Conservation (phyloP, 2,888 invertebrate genomes). For the Hydrotaea diabolus region DNA sequence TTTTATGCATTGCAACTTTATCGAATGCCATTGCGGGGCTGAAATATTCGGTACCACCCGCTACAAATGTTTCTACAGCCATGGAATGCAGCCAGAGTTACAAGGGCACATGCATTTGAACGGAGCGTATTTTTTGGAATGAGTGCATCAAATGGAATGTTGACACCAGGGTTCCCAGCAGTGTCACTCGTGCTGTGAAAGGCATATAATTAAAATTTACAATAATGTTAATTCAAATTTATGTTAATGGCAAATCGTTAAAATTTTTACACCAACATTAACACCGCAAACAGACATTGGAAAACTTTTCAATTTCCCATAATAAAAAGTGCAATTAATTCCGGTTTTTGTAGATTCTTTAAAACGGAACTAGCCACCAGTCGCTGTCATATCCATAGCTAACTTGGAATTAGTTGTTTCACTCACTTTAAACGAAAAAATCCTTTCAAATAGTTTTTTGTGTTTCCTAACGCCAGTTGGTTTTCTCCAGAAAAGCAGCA, state of each 20-base stretch:
- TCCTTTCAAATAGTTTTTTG: slow-evolving; percentile 17
- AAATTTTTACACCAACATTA: slow-evolving; percentile 31
- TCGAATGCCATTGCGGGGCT: slow-evolving; percentile 7
- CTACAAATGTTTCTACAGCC: neutral
- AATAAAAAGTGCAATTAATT: neutral
- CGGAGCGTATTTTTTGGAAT: neutral
- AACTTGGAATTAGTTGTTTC: neutral
- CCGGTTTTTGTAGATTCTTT: neutral
- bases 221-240: slow-evolving; percentile 61
- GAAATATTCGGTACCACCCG: neutral
- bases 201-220: slow-evolving; percentile 47
- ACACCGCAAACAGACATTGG: neutral
- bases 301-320: neutral
- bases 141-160: slow-evolving; percentile 22
- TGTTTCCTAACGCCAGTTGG: neutral
- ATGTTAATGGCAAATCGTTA: slow-evolving; percentile 62
- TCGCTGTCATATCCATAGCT: neutral
- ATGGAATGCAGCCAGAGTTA: neutral
- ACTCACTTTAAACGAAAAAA: neutral
- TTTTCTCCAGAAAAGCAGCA: slow-evolving; percentile 51
- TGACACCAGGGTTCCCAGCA: neutral
- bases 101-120: neutral
- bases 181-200: slow-evolving; percentile 2
- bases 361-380: neutral
- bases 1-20: slow-evolving; percentile 48